A percentile compares a stretch with the other conserved stretches of the same genome.
These are phyloP conservation scores for Pangasius mekongensis DNA, from an alignment of 2,797 vertebrate species.

Conservation along the genomic window DNA sequence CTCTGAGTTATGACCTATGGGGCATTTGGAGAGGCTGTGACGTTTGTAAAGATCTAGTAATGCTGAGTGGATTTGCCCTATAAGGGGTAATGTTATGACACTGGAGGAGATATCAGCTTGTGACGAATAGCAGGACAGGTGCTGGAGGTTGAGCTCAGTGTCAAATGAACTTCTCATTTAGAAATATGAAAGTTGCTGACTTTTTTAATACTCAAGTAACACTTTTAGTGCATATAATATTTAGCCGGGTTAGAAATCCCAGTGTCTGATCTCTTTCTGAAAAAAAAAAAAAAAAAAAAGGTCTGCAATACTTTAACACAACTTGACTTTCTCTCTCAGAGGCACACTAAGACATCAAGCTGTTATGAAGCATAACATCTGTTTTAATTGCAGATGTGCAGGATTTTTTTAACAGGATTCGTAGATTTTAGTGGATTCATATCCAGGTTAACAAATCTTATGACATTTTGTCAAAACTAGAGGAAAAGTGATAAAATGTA, in stretches of 20 bases:
- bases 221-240: constrained; percentile 59
- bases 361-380: constrained; percentile 46
- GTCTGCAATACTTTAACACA: constrained; percentile 8
- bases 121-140: constrained; percentile 92
- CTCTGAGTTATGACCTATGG: constrained; percentile 73
- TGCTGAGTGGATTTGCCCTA: constrained; percentile 78
- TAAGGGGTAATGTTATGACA: constrained; percentile 70
- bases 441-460: constrained; percentile 56
- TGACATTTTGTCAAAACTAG: background rate
- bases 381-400: constrained; percentile 51
- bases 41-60: constrained; percentile 79
- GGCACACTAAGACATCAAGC: constrained; percentile 44
- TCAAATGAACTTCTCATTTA: constrained; percentile 81
- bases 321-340: constrained; percentile 34
- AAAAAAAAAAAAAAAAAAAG: too few species aligned
- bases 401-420: constrained; percentile 53
- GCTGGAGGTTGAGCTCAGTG: constrained; percentile 76
- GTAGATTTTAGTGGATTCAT: constrained; percentile 54
- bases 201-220: constrained; percentile 75
- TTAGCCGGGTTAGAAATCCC: constrained; percentile 45
- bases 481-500: background rate
- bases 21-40: constrained; percentile 78
- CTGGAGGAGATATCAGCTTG: constrained; percentile 80
- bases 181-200: constrained; percentile 82
- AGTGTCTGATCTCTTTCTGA: background rate